These are phyloP conservation scores for Columba livia DNA, from an alignment of 2,113 vertebrate genomes.

Conservation along the genomic window DNA sequence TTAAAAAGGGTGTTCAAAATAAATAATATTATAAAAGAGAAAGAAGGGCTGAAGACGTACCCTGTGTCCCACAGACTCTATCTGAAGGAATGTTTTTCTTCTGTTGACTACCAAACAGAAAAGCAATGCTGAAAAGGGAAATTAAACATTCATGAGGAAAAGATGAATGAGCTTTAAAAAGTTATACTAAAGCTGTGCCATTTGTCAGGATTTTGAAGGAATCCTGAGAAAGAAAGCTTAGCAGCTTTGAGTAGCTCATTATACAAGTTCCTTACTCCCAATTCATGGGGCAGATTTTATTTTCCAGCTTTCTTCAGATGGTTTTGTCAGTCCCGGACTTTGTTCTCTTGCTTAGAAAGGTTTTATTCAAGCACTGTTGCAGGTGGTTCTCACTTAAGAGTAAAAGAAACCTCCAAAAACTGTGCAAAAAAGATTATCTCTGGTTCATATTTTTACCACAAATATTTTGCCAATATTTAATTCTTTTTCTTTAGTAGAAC, in stretches of 20 bases:
- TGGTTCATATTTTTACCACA: not conserved
- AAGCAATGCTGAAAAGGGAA: not conserved
- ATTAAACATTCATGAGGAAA: not conserved
- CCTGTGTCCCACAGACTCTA: not conserved
- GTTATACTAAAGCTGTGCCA: not conserved
- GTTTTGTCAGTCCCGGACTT: not conserved
- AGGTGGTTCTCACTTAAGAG: not conserved
- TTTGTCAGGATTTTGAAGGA: not conserved
- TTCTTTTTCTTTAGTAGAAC: not conserved
- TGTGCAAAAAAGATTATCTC: not conserved
- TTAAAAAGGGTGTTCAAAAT: not conserved
- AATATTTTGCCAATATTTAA: not conserved
- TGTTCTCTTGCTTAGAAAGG: not conserved
- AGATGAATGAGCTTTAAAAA: not conserved
- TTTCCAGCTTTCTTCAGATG: not conserved
- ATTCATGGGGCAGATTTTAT: not conserved
- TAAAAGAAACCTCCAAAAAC: not conserved
- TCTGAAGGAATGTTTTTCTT: not conserved
- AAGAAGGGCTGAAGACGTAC: not conserved
- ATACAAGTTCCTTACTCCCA: fast-evolving
- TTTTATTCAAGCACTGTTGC: not conserved
- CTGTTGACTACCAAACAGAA: not conserved
- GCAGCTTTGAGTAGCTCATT: not conserved
- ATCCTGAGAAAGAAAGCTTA: not conserved
- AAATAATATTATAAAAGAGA: not conserved